Base-by-base conservation (phyloP, 1,140 invertebrate genomes). In the Glossosoma conforme region DNA sequence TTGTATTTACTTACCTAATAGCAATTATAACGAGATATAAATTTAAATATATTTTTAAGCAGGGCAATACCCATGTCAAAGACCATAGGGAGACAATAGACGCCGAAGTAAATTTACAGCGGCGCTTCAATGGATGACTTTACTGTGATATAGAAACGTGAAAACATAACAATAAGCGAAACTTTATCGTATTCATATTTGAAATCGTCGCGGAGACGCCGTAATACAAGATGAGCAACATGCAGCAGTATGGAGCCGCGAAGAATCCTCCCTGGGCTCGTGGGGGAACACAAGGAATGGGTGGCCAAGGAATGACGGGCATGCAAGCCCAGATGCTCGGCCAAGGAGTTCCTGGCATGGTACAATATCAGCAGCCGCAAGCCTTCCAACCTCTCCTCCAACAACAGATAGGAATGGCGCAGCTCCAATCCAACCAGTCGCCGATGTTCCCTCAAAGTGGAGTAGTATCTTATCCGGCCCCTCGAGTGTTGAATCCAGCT, bases 401-500 rank as follows among this genome's bases (percentile, higher is more conserved):
- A 52, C 63, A 65, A 57, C 64, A 69, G 54, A 59, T 67, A 22
- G 60, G 59, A 33, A 60, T 66, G 19, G 47, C 62, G 24, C 59
- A 59, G 69, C 72, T 60, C 66, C 71, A 33, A 73, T 42, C 21
- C 25, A 75, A 77, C 54, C 74, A 76, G 15, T 73, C 76, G 45
- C 77, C 78, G 32, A 61, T 80, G 45, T 80, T 81, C 59, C 76
- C 77, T 8, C 78, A 80, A 69, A 74, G 80, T 1, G 76, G 73
- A n/a, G 75, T 83, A 24, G 83, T 85, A 17, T 79, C 81, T 15
- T 86, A 86, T 62, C 83, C 84, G 15, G 83, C 82, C 28, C 81
- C 82, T 20, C 74, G 83, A 61, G 78, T 79, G 35, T 71, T 86
- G 55, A 86, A 86, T 62, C 78, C 83, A 32, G 81, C 84, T 22